Evolutionary conservation across 1,140 invertebrate species (phyloP).

Genomic region (Orchestia grillus): DNA sequence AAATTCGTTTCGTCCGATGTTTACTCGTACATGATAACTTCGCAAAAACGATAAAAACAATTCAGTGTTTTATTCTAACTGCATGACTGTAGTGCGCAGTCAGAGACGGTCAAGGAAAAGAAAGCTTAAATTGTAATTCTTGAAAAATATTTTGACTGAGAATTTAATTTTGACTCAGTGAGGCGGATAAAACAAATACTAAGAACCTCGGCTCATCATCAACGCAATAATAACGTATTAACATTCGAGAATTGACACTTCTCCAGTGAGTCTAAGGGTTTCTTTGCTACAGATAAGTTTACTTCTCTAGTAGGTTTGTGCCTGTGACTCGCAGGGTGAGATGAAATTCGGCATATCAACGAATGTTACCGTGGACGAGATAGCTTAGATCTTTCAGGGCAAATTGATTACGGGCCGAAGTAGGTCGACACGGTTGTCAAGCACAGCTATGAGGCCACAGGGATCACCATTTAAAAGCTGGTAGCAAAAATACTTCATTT

Average conservation of each 20-base stretch:
- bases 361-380: neutral
- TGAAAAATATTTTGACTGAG: too few relatives aligned
- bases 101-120: too few relatives aligned
- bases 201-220: too few relatives aligned
- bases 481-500: neutral
- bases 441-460: neutral
- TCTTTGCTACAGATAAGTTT: too few relatives aligned
- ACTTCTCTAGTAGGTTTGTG: too few relatives aligned
- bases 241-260: too few relatives aligned
- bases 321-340: too few relatives aligned
- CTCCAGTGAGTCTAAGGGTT: too few relatives aligned
- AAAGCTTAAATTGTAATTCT: too few relatives aligned
- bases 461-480: neutral
- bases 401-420: neutral
- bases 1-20: neutral
- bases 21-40: neutral
- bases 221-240: too few relatives aligned
- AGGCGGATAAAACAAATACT: too few relatives aligned
- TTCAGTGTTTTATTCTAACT: neutral
- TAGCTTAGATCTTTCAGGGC: neutral
- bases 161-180: too few relatives aligned
- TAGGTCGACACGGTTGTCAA: neutral
- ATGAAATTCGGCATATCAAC: neutral
- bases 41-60: neutral
- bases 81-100: neutral